Base-by-base conservation (phyloP, 2,797 vertebrate genomes). In the Vespertilio murinus region DNA sequence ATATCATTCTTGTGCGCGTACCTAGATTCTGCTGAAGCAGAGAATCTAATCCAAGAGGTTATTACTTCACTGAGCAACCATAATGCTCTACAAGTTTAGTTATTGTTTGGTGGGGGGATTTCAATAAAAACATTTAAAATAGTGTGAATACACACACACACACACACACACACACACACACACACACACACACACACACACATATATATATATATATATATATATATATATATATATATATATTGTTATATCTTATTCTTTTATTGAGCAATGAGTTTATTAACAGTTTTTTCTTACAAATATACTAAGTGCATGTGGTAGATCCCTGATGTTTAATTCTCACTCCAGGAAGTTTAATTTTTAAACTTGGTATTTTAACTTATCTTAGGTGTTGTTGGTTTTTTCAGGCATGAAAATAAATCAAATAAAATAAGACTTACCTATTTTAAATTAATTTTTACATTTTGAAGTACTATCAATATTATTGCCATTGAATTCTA, bases 11-110 rank as follows among this genome's bases (percentile, higher is more conserved):
- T 73, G 54, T 33, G 78, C 80, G 84, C 59, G 67, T 13, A 95
- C 81, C 94, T 94, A 71, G 59, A 94, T 75, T 85, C 91, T 96
- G 94, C 87, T 95, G 83, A 95, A 96, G 93, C 69, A 96, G 88
- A 97, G 95, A 97, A 97, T 83, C 85, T 93, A 97, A 97, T 91
- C 82, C 80, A 85, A 93, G 89, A 33, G 82, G n/a, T 93, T 95
- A 87, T 94, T 95, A 82, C 96, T 96, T 96, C 92, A 40, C 91
- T 95, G 96, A 96, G 64, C 95, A 95, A 38, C 77, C 88, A 92
- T 81, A 93, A 95, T 80, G 77, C 85, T 96, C 80, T 65, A 77
- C 0, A 23, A 94, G 25, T 42, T 59, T 79, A 84, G 91, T 90
- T 83, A 94, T 94, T 96, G 77, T 94, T 97, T 91, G 93, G 65